Evolutionary conservation across 2,888 invertebrate species (phyloP).

Genomic region (Eilema caniola): DNA sequence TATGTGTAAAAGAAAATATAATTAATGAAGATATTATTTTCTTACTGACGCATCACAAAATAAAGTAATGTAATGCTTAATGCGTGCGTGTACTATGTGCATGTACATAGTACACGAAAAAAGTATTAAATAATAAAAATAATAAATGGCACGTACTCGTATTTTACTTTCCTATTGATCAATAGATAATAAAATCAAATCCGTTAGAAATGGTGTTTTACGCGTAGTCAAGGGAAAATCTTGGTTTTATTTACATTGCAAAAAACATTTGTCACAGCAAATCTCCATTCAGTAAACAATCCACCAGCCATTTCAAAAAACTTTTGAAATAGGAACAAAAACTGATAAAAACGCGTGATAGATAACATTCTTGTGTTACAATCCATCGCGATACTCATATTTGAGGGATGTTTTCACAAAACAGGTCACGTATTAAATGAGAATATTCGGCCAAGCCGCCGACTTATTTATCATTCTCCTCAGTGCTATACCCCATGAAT

Average conservation of each 20-base stretch:
- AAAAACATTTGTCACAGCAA: not conserved
- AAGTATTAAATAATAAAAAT: not conserved
- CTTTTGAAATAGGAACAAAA: constrained; percentile 53
- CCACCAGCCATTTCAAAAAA: constrained; percentile 3
- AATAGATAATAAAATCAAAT: too few relatives aligned
- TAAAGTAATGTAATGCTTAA: too few relatives aligned
- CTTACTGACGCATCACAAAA: not conserved
- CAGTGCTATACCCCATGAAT: constrained; percentile 85
- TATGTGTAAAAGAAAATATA: constrained; percentile 43
- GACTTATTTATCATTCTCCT: constrained; percentile 86
- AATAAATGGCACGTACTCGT: too few relatives aligned
- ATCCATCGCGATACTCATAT: constrained; percentile 81
- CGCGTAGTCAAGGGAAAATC: not conserved
- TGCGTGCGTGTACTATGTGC: too few relatives aligned
- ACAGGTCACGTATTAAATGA: constrained; percentile 87
- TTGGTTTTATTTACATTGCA: not conserved
- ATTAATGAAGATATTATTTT: constrained; percentile 42
- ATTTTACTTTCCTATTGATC: too few relatives aligned
- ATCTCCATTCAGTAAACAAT: not conserved
- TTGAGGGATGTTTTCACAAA: constrained; percentile 78
- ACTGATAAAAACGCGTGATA: constrained; percentile 75
- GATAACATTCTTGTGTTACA: constrained; percentile 74
- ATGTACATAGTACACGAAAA: too few relatives aligned
- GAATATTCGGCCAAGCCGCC: constrained; percentile 85
- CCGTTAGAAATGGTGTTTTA: too few relatives aligned